Evolutionary conservation across 2,113 vertebrate genomes (phyloP).

Genomic region (Dasypus novemcinctus): DNA sequence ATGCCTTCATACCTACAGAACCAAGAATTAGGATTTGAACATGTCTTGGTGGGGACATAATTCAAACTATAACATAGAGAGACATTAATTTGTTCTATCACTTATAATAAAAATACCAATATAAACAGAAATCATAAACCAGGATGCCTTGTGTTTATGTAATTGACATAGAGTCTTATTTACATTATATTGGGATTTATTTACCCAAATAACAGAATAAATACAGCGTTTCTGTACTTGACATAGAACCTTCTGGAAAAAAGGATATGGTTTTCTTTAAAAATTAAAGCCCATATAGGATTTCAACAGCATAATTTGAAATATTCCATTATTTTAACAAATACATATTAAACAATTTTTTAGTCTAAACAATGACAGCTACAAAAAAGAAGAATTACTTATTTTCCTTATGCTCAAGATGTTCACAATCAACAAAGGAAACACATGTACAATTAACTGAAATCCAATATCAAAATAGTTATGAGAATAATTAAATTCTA

Average conservation of each 20-base stretch:
- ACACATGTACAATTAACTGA: not conserved
- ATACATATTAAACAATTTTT: not conserved
- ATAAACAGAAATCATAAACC: not conserved
- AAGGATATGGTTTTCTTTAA: not conserved
- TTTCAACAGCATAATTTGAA: not conserved
- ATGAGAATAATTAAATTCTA: not conserved
- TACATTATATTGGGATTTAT: not conserved
- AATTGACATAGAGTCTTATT: not conserved
- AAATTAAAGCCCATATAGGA: not conserved
- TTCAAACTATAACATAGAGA: too few relatives aligned
- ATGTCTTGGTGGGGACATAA: too few relatives aligned
- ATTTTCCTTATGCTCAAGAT: not conserved
- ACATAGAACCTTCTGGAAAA: not conserved
- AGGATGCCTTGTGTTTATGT: not conserved
- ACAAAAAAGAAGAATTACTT: not conserved
- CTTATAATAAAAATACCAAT: not conserved
- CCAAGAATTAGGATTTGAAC: too few relatives aligned
- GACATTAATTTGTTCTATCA: not conserved
- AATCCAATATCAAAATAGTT: not conserved
- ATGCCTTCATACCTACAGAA: too few relatives aligned
- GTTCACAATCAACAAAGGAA: not conserved
- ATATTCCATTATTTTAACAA: not conserved
- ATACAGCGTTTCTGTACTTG: not conserved
- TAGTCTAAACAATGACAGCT: not conserved
- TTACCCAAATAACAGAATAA: not conserved